Conservation (phyloP, 2,888 invertebrate species). For the Thalpophila matura region DNA sequence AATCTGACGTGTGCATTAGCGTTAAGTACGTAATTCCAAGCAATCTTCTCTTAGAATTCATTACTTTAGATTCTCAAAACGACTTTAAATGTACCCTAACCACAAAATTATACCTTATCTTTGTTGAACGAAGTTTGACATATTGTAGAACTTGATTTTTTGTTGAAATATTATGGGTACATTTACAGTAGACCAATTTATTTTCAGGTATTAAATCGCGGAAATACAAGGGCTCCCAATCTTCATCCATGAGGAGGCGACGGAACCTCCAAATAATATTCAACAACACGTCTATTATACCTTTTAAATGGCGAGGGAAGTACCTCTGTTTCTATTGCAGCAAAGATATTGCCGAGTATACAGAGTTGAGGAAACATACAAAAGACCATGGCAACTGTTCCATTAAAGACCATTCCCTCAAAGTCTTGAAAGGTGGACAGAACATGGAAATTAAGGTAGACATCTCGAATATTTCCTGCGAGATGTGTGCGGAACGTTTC, state of each 20-base stretch:
- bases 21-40: no score
- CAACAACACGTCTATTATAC: conserved; percentile 86
- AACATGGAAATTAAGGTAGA: conserved; percentile 88
- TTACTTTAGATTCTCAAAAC: not conserved
- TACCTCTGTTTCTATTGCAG: conserved; percentile 87
- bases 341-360: conserved; percentile 79
- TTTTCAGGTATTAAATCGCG: conserved; percentile 84
- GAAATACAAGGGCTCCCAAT: conserved; percentile 81
- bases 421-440: conserved; percentile 84
- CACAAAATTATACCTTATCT: conserved; percentile 25
- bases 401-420: conserved; percentile 81
- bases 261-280: conserved; percentile 84
- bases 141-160: conserved; percentile 45
- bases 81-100: conserved; percentile 82
- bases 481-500: conserved; percentile 77
- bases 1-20: no score
- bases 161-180: conserved; percentile 73
- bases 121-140: conserved; percentile 58
- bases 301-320: conserved; percentile 88
- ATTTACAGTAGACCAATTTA: conserved; percentile 84
- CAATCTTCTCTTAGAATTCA: not conserved
- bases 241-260: conserved; percentile 84
- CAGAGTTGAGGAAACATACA: conserved; percentile 80
- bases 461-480: conserved; percentile 80
- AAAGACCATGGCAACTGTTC: conserved; percentile 83